These are phyloP conservation scores for Abrostola tripartita DNA, from an alignment of 2,888 invertebrate genomes.

Conservation along the genomic window DNA sequence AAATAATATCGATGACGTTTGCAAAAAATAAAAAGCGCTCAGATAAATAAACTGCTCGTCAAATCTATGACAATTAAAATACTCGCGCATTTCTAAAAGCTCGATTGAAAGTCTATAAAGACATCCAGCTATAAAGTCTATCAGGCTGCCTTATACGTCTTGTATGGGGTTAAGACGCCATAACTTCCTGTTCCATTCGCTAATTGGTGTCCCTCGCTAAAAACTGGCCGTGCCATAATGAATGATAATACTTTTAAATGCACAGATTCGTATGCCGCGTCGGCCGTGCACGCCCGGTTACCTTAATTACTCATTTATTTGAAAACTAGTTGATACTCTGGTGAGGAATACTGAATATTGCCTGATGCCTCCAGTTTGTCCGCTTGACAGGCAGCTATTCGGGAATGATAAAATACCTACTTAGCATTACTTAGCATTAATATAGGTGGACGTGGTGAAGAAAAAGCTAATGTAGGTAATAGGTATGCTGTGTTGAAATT, in stretches of 20 bases:
- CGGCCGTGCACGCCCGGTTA: conserved; percentile 56
- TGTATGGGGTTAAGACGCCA: conserved; percentile 43
- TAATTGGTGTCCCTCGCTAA: conserved; percentile 74
- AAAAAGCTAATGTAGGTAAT: too few species aligned
- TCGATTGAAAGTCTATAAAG: conserved; percentile 55
- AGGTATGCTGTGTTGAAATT: too few species aligned
- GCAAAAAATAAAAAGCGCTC: conserved; percentile 10
- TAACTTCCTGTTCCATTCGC: conserved; percentile 61
- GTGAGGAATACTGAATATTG: neutral
- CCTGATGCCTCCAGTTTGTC: neutral
- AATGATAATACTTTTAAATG: conserved; percentile 81
- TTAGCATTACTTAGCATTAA: too few species aligned
- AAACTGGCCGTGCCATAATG: conserved; percentile 65
- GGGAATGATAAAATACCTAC: too few species aligned
- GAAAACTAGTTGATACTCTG: conserved; percentile 43
- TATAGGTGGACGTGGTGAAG: too few species aligned
- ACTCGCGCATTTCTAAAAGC: conserved; percentile 31
- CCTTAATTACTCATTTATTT: conserved; percentile 85
- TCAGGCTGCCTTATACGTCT: conserved; percentile 45
- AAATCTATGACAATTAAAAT: conserved; percentile 46
- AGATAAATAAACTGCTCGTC: conserved; percentile 25
- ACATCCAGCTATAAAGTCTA: conserved; percentile 52
- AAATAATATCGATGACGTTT: conserved; percentile 17
- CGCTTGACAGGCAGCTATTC: neutral
- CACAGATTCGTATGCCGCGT: conserved; percentile 83